Conservation (phyloP, 2,113 vertebrate genomes). For the Caranx ignobilis region DNA sequence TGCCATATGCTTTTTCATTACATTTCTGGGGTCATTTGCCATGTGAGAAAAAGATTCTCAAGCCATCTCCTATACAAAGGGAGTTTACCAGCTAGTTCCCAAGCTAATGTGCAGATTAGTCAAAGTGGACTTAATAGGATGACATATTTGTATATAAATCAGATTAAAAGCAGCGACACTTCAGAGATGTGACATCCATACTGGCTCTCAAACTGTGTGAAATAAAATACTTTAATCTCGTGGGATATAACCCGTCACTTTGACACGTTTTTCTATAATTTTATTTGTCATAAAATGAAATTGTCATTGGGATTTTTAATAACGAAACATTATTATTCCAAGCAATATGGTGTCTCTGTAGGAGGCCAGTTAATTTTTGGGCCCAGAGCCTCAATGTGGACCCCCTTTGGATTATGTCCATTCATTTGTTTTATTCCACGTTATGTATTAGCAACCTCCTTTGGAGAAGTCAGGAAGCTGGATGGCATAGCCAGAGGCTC, state of each 20-base stretch:
- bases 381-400: slow-evolving; percentile 68
- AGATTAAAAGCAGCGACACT: slow-evolving; percentile 80
- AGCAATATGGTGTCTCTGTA: slow-evolving; percentile 83
- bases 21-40: slow-evolving; percentile 48
- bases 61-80: slow-evolving; percentile 52
- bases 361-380: slow-evolving; percentile 82
- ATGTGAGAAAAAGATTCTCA: slow-evolving; percentile 19
- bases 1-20: slow-evolving; percentile 57
- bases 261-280: slow-evolving; percentile 77
- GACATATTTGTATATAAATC: slow-evolving; percentile 81
- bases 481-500: slow-evolving; percentile 90
- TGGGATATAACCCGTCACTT: slow-evolving; percentile 72
- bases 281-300: slow-evolving; percentile 77
- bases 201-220: slow-evolving; percentile 66
- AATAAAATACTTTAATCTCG: slow-evolving; percentile 73
- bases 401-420: slow-evolving; percentile 78
- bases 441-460: slow-evolving; percentile 87
- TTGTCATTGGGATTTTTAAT: slow-evolving; percentile 81
- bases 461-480: slow-evolving; percentile 88
- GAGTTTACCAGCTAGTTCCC: slow-evolving; percentile 50
- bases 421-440: slow-evolving; percentile 92
- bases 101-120: slow-evolving; percentile 79
- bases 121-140: slow-evolving; percentile 73
- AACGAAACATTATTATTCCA: slow-evolving; percentile 80
- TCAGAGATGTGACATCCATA: slow-evolving; percentile 72